Percentiles rank a stretch among this genome's conserved stretches.
These are phyloP conservation scores for Tolypeutes matacus DNA, from an alignment of 2,797 vertebrate species.

Conservation along the genomic window DNA sequence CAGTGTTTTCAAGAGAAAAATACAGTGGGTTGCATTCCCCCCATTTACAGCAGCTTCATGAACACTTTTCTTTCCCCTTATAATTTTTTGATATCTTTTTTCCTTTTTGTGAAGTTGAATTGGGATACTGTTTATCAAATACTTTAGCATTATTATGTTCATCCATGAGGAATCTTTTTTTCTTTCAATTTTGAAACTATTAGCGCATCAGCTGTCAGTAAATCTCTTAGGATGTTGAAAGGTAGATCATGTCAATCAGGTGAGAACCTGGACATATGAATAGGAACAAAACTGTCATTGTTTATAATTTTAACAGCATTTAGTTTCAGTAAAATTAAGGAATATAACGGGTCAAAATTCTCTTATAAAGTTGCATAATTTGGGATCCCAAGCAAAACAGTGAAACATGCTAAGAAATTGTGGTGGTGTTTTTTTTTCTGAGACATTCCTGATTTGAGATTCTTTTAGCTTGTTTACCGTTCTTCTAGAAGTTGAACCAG, in stretches of 20 bases:
- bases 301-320: constrained; percentile 85
- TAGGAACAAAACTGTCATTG: constrained; percentile 84
- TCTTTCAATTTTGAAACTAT: constrained; percentile 77
- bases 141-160: constrained; percentile 84
- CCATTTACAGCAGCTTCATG: constrained; percentile 76
- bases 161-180: constrained; percentile 79
- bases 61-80: constrained; percentile 65
- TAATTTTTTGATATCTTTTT: not conserved
- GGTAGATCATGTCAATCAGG: constrained; percentile 67
- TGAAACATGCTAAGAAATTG: constrained; percentile 84
- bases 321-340: constrained; percentile 86
- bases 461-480: constrained; percentile 83
- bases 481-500: constrained; percentile 79
- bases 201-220: constrained; percentile 77
- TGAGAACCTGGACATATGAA: constrained; percentile 75
- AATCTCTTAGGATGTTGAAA: not conserved
- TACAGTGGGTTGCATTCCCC: constrained; percentile 54
- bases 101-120: constrained; percentile 44
- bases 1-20: constrained; percentile 62
- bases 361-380: constrained; percentile 85
- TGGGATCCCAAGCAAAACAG: constrained; percentile 58
- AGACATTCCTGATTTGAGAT: constrained; percentile 88
- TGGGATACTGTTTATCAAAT: constrained; percentile 84
- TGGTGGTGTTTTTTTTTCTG: constrained; percentile 81
- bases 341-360: constrained; percentile 84